These are phyloP conservation scores for Ctenochaetus hawaiiensis DNA, from an alignment of 2,797 vertebrate species.

Conservation along the genomic window DNA sequence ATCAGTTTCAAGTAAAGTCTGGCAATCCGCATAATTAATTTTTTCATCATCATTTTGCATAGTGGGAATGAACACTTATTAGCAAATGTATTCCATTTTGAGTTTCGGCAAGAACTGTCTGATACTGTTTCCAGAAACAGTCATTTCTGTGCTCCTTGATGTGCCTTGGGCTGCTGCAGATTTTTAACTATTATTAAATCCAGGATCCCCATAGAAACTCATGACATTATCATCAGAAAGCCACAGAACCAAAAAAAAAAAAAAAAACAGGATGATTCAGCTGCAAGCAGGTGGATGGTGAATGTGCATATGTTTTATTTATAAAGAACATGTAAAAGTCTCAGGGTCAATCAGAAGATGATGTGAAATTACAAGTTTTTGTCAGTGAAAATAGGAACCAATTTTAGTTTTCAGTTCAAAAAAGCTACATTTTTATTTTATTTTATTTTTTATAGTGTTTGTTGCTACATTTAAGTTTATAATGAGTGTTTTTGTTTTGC, in stretches of 20 bases:
- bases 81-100: conserved; percentile 20
- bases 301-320: not conserved
- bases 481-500: not conserved
- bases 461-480: not conserved
- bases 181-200: conserved; percentile 1
- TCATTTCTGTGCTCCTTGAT: not conserved
- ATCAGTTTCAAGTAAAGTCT: conserved; percentile 26
- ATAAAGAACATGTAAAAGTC: not conserved
- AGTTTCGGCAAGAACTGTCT: not conserved
- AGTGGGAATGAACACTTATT: conserved; percentile 8
- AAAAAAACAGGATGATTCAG: not conserved
- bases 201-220: not conserved
- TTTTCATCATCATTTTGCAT: conserved; percentile 24
- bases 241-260: too few species aligned
- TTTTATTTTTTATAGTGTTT: too few species aligned
- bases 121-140: conserved; percentile 10
- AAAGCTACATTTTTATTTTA: not conserved
- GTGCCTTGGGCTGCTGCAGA: not conserved
- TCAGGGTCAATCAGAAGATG: not conserved
- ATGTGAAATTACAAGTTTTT: not conserved
- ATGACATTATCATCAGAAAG: not conserved
- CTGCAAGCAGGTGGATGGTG: not conserved
- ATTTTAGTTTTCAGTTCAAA: not conserved
- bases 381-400: not conserved
- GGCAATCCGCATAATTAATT: conserved; percentile 36